Conservation (phyloP, 1,140 invertebrate species). For the Drosophila rufa region DNA sequence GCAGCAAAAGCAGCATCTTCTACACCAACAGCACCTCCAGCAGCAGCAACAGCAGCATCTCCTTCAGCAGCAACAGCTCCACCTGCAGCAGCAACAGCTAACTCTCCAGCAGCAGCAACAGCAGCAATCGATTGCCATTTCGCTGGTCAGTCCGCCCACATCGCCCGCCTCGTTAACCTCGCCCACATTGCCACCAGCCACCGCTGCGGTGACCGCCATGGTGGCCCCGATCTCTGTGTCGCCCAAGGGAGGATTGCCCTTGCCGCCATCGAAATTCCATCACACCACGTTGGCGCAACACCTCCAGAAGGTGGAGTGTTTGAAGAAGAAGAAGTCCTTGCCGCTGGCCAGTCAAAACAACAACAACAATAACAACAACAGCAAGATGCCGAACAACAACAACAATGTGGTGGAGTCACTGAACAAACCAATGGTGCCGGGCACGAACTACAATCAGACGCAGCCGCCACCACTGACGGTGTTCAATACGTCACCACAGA, state of each 20-base stretch:
- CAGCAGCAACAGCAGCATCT: slow-evolving; percentile 37
- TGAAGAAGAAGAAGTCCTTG: slow-evolving; percentile 71
- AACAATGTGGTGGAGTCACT: slow-evolving; percentile 41
- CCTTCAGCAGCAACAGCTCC: slow-evolving; percentile 11
- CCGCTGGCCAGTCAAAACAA: slow-evolving; percentile 61
- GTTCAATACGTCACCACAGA: slow-evolving; percentile 51
- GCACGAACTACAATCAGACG: slow-evolving; percentile 49
- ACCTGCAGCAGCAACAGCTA: slow-evolving; percentile 10
- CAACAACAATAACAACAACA: slow-evolving; percentile 50
- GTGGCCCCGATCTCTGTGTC: slow-evolving; percentile 72
- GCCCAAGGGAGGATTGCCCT: slow-evolving; percentile 59
- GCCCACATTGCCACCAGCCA: slow-evolving; percentile 53
- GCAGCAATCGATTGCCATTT: slow-evolving; percentile 54
- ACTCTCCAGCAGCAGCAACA: slow-evolving; percentile 28
- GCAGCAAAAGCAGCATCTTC: slow-evolving; percentile 32
- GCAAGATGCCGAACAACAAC: slow-evolving; percentile 26
- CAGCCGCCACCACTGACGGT: slow-evolving; percentile 72
- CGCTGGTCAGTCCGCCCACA: slow-evolving; percentile 74
- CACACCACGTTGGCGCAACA: slow-evolving; percentile 81
- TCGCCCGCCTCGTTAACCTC: slow-evolving; percentile 79
- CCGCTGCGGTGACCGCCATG: slow-evolving; percentile 74
- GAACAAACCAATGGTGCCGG: slow-evolving; percentile 35
- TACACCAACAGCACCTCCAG: slow-evolving; percentile 26
- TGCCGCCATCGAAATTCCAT: slow-evolving; percentile 83
- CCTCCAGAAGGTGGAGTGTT: slow-evolving; percentile 77